Evolutionary conservation across 2,888 invertebrate genomes (phyloP), one percentile per base, ranked within the genome.

Genomic region (Mycalesis mineus): DNA sequence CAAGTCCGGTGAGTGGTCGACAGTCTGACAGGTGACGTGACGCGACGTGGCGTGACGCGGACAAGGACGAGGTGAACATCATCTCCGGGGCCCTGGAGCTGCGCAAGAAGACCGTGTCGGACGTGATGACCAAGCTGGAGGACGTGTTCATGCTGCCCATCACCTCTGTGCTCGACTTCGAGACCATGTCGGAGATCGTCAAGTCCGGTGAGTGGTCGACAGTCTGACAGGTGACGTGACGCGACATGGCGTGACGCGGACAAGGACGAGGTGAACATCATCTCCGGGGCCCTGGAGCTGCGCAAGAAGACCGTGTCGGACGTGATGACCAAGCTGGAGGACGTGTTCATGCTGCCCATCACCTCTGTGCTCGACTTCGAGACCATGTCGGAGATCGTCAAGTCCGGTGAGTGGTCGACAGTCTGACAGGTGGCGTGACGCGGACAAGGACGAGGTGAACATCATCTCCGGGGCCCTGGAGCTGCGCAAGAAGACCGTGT

Each of bases 141-240:
- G 98, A 99, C 78, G 96, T 96, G 1, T 99, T 96, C 84, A 99
- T 99, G 98, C 88, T 99, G 65, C 95, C 97, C 37, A 93, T 96
- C 69, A 95, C 95, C 63, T 93, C 96, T 0, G 89, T 96, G 11
- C 91, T 99, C 57, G 98, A 98, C 88, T 99, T 99, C 80, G 97
- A 98, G 82, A 98, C 98, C 0, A 97, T 99, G 75, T 96, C 97
- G 0, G 97, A 98, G 80, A 98, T 99, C 57, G 95, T 98, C 92
- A 97, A 97, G 76, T 95, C 96, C 61, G 97, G 95, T 94, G 71
- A 80, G 83, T 69, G 7, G 40, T 13, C 1, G 45, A n/a, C n/a
- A n/a, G n/a, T n/a, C n/a, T n/a, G n/a, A n/a, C 82, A 96, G 96
- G 93, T 97, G 14, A 97, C 97, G 0, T 96, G 96, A 95, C 63